Evolutionary conservation across 2,113 vertebrate genomes (phyloP), one percentile per base, ranked within the genome.

Genomic region (Polypterus bichir): DNA sequence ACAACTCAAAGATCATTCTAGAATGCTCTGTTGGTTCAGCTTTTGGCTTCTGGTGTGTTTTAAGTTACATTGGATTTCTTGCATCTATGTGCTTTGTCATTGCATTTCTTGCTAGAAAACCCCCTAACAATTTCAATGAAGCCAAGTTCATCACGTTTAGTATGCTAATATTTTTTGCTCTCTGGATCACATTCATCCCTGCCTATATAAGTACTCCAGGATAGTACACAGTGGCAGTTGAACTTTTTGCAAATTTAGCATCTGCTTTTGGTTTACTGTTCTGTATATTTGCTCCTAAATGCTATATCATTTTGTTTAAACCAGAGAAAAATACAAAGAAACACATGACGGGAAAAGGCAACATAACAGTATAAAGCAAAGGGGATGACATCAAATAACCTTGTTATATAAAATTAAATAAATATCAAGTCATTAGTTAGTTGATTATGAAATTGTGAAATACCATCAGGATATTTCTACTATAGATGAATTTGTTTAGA

Each of bases 61-160:
- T 81, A 9, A 3, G 51, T 49, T 83, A 77, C 54, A 73, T 70
- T 1, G 27, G 61, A 48, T 47, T 72, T 4, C 27, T 80, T 51
- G 67, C 68, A 2, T 0, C 71, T 0, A 9, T 68, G 45, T 78
- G 76, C 65, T 80, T 80, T 27, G 3, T 74, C 9, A 77, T 81
- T 51, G 74, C 78, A 3, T 65, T 69, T 65, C 70, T 76, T 61
- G 69, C 77, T 3, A 74, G 54, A 65, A 9, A 65, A 62, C 11
- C 81, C 59, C 81, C 77, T 1, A 79, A 83, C 69, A 59, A 80
- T 53, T 83, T 81, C 56, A 81, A 76, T 54, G 79, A 81, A 59
- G 71, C 71, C 4, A 64, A 48, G 8, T 68, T 75, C 11, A 59
- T 81, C 64, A 54, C 64, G 48, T 57, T 64, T 3, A 75, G 74